These are phyloP conservation scores for Pandemis corylana DNA, from an alignment of 2,888 invertebrate species.

Conservation along the genomic window DNA sequence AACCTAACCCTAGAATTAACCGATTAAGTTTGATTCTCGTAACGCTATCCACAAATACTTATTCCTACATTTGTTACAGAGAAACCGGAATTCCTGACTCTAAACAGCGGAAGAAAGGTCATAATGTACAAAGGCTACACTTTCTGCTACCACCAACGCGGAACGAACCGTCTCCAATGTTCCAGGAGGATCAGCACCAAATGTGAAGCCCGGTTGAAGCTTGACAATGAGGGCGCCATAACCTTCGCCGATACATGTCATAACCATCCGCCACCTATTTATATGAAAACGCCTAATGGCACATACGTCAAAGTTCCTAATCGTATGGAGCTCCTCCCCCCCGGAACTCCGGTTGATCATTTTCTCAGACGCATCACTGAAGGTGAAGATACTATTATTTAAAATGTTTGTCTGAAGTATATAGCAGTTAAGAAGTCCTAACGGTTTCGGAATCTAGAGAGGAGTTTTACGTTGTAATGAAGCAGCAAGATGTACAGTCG, in stretches of 20 bases:
- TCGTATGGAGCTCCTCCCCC: background rate
- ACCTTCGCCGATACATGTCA: slow-evolving; percentile 38
- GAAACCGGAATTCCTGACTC: slow-evolving; percentile 11
- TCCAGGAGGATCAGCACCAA: slow-evolving; percentile 32
- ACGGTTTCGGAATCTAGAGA: background rate
- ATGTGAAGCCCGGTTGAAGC: slow-evolving; percentile 39
- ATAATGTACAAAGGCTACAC: slow-evolving; percentile 43
- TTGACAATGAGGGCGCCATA: slow-evolving; percentile 37
- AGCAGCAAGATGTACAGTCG: background rate
- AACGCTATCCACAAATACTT: background rate
- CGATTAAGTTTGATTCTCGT: background rate
- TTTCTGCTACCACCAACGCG: slow-evolving; percentile 37
- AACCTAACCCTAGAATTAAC: background rate
- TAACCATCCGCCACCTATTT: slow-evolving; percentile 45
- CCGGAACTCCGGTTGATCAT: slow-evolving; percentile 13
- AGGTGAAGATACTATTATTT: slow-evolving; percentile 9
- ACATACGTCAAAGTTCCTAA: slow-evolving; percentile 22
- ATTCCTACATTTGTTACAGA: slow-evolving; percentile 18
- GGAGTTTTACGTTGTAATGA: background rate
- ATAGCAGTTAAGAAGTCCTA: background rate
- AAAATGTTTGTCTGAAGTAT: background rate
- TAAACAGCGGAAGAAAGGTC: slow-evolving; percentile 29
- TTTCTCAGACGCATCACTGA: slow-evolving; percentile 13
- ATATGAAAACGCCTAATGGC: slow-evolving; percentile 26
- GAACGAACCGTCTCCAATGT: slow-evolving; percentile 37